phyloP scores from a whole-genome alignment of 2,888 invertebrate genomes.

The Trichogramma dendrolimi region DNA sequence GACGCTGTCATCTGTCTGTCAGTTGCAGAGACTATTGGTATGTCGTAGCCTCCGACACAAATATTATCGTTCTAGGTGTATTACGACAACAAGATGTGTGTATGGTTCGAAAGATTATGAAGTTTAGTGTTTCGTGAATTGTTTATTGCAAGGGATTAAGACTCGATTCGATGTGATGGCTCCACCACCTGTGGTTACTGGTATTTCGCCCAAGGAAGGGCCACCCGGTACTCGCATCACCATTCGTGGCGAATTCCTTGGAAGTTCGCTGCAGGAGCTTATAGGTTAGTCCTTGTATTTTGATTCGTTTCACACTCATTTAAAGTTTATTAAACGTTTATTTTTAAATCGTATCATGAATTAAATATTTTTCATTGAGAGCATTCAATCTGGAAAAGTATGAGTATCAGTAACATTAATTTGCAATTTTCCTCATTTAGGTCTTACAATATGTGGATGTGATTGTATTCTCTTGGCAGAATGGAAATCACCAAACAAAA shows the following conservation, averaged over 20 bases:
- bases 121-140: too few relatives aligned
- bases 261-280: constrained; percentile 78
- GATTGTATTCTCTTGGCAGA: constrained; percentile 93
- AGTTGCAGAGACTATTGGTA: too few relatives aligned
- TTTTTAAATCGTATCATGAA: constrained; percentile 1
- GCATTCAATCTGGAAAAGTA: too few relatives aligned
- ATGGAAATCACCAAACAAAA: constrained; percentile 97
- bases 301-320: not conserved
- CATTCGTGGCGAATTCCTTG: constrained; percentile 93
- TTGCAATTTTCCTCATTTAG: constrained; percentile 53
- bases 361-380: not conserved
- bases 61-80: too few relatives aligned
- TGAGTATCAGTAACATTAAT: not conserved
- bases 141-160: too few relatives aligned
- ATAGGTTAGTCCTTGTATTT: constrained; percentile 60
- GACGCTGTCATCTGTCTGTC: too few relatives aligned
- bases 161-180: constrained; percentile 5
- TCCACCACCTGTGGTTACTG: constrained; percentile 85
- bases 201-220: constrained; percentile 97
- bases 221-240: constrained; percentile 94
- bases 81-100: too few relatives aligned
- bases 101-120: too few relatives aligned
- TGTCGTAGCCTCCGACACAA: too few relatives aligned
- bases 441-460: constrained; percentile 89
- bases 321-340: not conserved